These are phyloP conservation scores for Neotragus pygmaeus DNA, from an alignment of 2,113 vertebrate species.

Conservation along the genomic window DNA sequence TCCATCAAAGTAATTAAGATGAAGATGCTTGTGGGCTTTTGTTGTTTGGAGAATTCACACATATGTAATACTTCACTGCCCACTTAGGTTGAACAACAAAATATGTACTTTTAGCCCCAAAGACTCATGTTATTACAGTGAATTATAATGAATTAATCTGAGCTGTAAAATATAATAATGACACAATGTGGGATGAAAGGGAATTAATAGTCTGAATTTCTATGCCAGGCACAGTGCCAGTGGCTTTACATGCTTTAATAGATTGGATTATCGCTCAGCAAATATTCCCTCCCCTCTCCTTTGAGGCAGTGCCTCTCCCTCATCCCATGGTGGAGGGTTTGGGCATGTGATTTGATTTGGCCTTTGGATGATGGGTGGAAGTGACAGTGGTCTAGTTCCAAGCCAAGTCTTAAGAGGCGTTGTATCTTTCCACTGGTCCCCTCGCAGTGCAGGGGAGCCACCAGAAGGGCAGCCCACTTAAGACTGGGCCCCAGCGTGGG, in stretches of 20 bases:
- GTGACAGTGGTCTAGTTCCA: too few relatives aligned
- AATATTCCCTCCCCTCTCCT: neutral
- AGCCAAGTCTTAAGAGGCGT: neutral
- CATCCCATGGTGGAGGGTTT: neutral
- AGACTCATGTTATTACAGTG: conserved; percentile 23
- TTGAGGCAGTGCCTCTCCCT: neutral
- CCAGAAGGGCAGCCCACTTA: neutral
- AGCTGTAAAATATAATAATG: conserved; percentile 25
- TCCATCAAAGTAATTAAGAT: conserved; percentile 37
- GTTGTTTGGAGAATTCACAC: neutral
- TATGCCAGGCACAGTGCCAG: conserved; percentile 30
- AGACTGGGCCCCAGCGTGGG: neutral
- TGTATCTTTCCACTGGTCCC: neutral
- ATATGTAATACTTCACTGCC: neutral
- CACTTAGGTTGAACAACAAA: neutral
- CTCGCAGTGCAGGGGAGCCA: too few relatives aligned
- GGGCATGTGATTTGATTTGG: neutral
- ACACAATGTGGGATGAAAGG: conserved; percentile 3
- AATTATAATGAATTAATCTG: conserved; percentile 58
- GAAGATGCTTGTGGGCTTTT: neutral
- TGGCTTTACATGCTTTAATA: neutral
- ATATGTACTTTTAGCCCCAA: neutral
- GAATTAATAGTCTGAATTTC: conserved; percentile 33
- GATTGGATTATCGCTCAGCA: neutral
- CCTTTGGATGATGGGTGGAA: neutral